Evolutionary conservation across 2,113 vertebrate genomes (phyloP).

Genomic region (Rallus limicola): DNA sequence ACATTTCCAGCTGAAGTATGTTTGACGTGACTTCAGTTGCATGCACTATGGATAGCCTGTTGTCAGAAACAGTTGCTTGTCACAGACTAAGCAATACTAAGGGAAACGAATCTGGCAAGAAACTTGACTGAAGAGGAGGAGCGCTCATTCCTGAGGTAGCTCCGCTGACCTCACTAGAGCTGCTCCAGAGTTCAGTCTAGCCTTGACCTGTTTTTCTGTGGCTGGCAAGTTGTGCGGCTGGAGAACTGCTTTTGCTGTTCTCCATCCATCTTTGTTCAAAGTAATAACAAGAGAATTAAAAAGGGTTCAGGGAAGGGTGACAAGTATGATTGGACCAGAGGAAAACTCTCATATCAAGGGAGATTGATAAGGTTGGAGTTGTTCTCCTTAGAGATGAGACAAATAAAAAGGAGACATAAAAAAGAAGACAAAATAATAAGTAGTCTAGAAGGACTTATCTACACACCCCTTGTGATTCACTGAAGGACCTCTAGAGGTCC

Average conservation of each 20-base stretch:
- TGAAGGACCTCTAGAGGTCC: background rate
- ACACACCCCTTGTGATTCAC: background rate
- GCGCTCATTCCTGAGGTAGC: background rate
- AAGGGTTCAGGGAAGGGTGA: slow-evolving; percentile 3
- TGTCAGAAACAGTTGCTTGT: background rate
- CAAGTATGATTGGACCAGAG: background rate
- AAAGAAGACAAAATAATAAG: slow-evolving; percentile 3
- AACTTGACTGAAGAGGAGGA: background rate
- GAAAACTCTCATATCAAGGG: background rate
- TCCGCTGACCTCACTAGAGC: background rate
- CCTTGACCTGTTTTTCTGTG: slow-evolving; percentile 35
- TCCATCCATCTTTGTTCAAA: slow-evolving; percentile 23
- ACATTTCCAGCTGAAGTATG: background rate
- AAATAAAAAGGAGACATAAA: slow-evolving; percentile 3
- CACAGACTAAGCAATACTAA: background rate
- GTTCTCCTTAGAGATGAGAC: slow-evolving; percentile 1
- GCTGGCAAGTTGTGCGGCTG: fast-evolving
- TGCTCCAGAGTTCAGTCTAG: background rate
- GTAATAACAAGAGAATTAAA: slow-evolving; percentile 11
- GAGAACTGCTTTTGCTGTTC: background rate
- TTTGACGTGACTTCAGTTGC: background rate
- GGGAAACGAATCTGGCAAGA: background rate
- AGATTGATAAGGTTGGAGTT: background rate
- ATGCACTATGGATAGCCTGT: background rate
- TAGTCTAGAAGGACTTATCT: background rate